These are phyloP conservation scores for Chelidonichthys spinosus DNA, from an alignment of 2,797 vertebrate species.

Conservation along the genomic window DNA sequence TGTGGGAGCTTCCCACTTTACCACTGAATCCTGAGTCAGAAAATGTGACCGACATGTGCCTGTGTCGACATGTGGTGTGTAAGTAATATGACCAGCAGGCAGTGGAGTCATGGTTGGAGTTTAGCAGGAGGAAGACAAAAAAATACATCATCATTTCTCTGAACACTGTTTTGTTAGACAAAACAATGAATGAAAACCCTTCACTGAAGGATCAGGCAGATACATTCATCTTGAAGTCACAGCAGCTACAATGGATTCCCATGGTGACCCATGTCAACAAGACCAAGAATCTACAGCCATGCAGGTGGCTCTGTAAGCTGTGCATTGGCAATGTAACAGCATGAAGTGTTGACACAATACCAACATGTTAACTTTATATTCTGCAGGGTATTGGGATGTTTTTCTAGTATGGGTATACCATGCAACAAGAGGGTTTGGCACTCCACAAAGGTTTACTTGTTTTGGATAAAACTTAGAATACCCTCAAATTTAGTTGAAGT, in stretches of 20 bases:
- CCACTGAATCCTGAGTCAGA: slow-evolving; percentile 10
- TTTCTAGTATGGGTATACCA: too few relatives aligned
- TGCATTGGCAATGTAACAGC: too few relatives aligned
- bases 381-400: too few relatives aligned
- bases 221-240: background rate
- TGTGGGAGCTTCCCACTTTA: slow-evolving; percentile 20
- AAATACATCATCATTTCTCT: too few relatives aligned
- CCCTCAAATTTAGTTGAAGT: background rate
- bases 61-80: background rate
- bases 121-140: background rate
- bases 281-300: background rate
- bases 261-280: background rate
- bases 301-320: too few relatives aligned
- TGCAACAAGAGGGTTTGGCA: too few relatives aligned
- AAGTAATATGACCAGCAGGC: background rate
- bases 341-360: too few relatives aligned
- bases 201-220: background rate
- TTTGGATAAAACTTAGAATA: background rate
- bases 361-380: too few relatives aligned
- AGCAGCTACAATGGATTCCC: background rate
- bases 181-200: background rate
- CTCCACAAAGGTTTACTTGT: background rate
- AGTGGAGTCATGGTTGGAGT: background rate
- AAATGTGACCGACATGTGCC: slow-evolving; percentile 32
- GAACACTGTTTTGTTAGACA: background rate